Percentiles rank a stretch among this genome's conserved stretches.
Evolutionary conservation across 1,140 invertebrate genomes (phyloP).

Genomic region (Dinothrombium tinctorium): DNA sequence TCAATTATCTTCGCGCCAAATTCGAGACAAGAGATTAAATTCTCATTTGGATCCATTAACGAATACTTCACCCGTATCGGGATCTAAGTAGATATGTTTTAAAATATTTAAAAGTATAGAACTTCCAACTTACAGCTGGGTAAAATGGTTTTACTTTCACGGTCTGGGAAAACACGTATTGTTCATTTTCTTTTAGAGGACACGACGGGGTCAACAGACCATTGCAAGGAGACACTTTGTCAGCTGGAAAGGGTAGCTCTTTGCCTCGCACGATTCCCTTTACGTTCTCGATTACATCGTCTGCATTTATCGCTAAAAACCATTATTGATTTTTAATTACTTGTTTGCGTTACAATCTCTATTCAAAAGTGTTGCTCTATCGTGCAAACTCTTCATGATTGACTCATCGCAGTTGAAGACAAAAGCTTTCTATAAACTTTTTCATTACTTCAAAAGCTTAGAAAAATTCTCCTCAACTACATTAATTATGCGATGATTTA

Average conservation of each 20-base stretch:
- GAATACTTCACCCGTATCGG: conserved; percentile 11
- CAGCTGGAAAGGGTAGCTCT: conserved; percentile 12
- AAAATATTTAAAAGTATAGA: background rate
- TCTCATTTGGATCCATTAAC: conserved; percentile 6
- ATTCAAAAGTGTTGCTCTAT: too few relatives aligned
- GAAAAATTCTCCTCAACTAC: too few relatives aligned
- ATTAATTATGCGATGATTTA: too few relatives aligned
- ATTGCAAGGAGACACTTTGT: conserved; percentile 9
- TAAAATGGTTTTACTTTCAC: conserved; percentile 13
- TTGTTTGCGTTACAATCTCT: conserved; percentile 6
- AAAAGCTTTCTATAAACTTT: too few relatives aligned
- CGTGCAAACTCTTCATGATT: background rate
- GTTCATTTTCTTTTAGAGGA: conserved; percentile 7
- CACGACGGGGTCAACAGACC: conserved; percentile 8
- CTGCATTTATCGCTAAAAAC: background rate
- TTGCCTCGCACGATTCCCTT: conserved; percentile 11
- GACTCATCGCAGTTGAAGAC: too few relatives aligned
- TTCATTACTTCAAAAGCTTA: too few relatives aligned
- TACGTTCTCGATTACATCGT: conserved; percentile 6
- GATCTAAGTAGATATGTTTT: conserved; percentile 5
- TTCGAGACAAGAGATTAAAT: conserved; percentile 9
- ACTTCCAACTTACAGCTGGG: conserved; percentile 6
- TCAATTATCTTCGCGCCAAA: conserved; percentile 10
- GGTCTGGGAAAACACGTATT: conserved; percentile 8
- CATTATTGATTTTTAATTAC: too few relatives aligned